Conservation (phyloP, 2,113 vertebrate genomes). For the Tichodroma muraria region DNA sequence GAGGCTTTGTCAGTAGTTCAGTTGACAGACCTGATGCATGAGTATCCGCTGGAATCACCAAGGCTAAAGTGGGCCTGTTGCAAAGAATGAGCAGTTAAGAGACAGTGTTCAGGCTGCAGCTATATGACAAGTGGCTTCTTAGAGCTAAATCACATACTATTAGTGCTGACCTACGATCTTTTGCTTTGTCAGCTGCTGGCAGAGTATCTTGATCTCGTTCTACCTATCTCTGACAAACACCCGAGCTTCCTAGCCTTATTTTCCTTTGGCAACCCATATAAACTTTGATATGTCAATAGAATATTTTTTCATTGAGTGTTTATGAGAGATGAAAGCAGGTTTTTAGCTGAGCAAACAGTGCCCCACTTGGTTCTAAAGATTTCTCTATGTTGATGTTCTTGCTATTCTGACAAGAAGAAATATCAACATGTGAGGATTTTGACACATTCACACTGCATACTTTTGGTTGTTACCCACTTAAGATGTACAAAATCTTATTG, state of each 20-base stretch:
- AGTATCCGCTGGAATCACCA: background rate
- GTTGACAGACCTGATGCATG: background rate
- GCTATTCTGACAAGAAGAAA: constrained; percentile 12
- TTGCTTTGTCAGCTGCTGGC: constrained; percentile 5
- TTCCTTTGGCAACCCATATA: background rate
- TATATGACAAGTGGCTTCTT: constrained; percentile 2
- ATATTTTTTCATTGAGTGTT: constrained; percentile 9
- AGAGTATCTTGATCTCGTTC: background rate
- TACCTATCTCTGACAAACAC: constrained; percentile 27
- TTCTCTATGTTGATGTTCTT: background rate
- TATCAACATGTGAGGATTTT: background rate
- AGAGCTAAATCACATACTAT: background rate
- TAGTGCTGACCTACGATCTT: constrained; percentile 6
- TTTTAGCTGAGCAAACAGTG: constrained; percentile 23
- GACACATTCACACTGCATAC: background rate
- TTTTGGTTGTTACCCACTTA: background rate
- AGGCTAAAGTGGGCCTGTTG: background rate
- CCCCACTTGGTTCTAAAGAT: background rate
- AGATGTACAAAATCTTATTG: background rate
- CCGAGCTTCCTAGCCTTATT: background rate
- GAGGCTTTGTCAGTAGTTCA: background rate
- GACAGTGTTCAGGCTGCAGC: background rate
- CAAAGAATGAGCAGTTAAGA: background rate
- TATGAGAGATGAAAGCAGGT: background rate
- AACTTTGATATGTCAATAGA: constrained; percentile 10